Evolutionary conservation across 1,140 invertebrate species (phyloP).

Genomic region (Melipona quadrifasciata): DNA sequence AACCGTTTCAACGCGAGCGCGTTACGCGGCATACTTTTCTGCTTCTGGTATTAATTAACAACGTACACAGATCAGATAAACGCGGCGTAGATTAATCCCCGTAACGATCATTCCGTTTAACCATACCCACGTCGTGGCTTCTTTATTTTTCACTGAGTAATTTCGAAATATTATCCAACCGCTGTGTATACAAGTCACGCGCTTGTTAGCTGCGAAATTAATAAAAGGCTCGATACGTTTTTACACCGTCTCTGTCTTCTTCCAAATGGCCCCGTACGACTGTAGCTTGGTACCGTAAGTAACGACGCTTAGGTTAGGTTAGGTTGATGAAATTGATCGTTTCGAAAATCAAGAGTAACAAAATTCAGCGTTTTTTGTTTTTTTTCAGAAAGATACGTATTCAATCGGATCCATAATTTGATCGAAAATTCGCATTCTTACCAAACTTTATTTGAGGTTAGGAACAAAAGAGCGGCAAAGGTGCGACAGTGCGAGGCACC

Average conservation of each 20-base stretch:
- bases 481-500: too few species aligned
- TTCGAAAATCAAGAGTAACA: too few species aligned
- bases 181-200: not conserved
- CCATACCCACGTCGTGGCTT: slow-evolving; percentile 10
- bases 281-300: too few species aligned
- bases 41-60: slow-evolving; percentile 25
- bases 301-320: too few species aligned
- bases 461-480: too few species aligned
- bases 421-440: too few species aligned
- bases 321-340: too few species aligned
- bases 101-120: slow-evolving; percentile 44
- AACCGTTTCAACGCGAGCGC: not conserved
- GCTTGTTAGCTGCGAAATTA: not conserved
- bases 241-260: not conserved
- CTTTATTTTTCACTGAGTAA: not conserved
- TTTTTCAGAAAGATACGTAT: too few species aligned
- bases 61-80: slow-evolving; percentile 18
- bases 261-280: not conserved
- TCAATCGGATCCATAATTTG: too few species aligned
- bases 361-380: too few species aligned
- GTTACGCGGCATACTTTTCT: slow-evolving; percentile 17
- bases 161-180: slow-evolving; percentile 37
- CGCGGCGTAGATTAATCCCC: not conserved
- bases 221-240: not conserved
- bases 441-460: too few species aligned